Percentiles rank a stretch among this genome's conserved stretches.
Conservation (phyloP, 2,113 vertebrate species). For the Apodemus speciosus region DNA sequence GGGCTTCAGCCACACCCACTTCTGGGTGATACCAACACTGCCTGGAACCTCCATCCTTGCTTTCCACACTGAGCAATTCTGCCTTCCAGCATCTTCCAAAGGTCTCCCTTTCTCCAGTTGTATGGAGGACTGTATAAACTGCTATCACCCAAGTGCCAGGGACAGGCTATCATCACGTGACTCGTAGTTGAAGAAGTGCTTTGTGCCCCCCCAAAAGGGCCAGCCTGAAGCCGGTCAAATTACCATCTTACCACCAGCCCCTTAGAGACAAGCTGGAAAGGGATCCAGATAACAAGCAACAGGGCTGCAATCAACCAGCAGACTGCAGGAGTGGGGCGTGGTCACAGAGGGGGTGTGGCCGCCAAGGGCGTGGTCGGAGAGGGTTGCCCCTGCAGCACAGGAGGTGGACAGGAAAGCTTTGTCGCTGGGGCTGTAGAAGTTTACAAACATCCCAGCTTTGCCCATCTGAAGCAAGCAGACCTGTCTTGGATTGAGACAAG, state of each 20-base stretch:
- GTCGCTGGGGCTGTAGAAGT: not conserved
- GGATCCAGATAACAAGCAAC: not conserved
- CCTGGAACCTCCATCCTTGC: not conserved
- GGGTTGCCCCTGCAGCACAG: not conserved
- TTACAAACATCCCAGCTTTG: not conserved
- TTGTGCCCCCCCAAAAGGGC: not conserved
- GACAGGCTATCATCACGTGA: not conserved
- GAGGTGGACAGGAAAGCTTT: not conserved
- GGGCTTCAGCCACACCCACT: not conserved
- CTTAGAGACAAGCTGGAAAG: not conserved
- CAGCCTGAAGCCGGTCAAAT: not conserved
- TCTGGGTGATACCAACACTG: not conserved
- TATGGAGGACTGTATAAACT: not conserved
- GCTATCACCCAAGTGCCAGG: not conserved
- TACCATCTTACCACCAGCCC: not conserved
- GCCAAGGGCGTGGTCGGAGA: not conserved
- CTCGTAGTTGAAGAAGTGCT: not conserved
- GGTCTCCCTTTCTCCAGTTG: not conserved
- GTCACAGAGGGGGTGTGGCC: accelerated
- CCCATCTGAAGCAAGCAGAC: not conserved
- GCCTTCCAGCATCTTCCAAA: not conserved
- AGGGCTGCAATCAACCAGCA: not conserved
- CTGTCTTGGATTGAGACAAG: not conserved
- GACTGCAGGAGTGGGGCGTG: not conserved
- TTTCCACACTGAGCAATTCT: not conserved